These are phyloP conservation scores for Enhydra lutris DNA, from an alignment of 2,113 vertebrate genomes.

Conservation along the genomic window DNA sequence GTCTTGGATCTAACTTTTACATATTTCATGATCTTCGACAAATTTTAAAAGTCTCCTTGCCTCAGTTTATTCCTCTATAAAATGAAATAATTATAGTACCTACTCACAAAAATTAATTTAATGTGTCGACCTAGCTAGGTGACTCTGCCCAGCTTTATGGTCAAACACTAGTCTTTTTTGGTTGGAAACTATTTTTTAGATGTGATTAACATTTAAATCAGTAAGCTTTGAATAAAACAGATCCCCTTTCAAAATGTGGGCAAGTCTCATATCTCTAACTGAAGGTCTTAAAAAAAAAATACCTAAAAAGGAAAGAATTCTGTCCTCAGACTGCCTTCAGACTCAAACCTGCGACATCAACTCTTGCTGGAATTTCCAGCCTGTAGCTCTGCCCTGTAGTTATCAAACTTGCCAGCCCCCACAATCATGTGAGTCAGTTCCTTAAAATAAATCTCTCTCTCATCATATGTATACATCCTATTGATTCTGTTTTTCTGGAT, in stretches of 20 bases:
- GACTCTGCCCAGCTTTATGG: neutral
- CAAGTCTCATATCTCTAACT: neutral
- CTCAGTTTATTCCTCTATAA: neutral
- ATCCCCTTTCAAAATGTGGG: neutral
- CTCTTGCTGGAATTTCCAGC: neutral
- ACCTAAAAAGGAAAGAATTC: neutral
- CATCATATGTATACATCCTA: neutral
- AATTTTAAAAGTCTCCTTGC: neutral
- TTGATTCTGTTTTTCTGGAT: neutral
- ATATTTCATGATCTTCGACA: neutral
- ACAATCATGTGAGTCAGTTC: neutral
- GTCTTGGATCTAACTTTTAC: neutral
- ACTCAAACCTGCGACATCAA: neutral
- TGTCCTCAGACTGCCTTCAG: neutral
- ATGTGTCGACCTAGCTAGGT: neutral
- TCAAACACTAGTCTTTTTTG: neutral
- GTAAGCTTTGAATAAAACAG: neutral
- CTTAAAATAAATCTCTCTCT: neutral
- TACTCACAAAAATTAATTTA: neutral
- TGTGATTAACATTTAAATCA: neutral
- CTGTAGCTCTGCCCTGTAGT: neutral
- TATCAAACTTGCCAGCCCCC: fast-evolving
- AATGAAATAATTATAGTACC: neutral
- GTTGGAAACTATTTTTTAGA: neutral
- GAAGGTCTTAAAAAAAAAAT: neutral